Base-by-base conservation (phyloP, 2,113 vertebrate genomes). In the Ardeotis arabs region DNA sequence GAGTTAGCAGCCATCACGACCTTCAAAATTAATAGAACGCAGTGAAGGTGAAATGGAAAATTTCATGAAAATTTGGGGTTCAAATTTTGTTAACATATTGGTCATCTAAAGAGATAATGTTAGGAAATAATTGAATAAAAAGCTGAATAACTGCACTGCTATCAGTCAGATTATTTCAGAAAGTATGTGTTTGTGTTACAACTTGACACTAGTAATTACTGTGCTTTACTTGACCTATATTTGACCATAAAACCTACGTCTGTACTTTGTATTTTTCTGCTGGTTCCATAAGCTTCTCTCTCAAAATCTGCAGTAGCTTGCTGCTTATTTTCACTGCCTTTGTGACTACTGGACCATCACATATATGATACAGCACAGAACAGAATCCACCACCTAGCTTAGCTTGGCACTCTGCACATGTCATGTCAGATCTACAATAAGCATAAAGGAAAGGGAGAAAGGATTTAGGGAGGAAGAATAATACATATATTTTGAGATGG, bases 101-200 rank as follows among this genome's bases (percentile, higher is more conserved):
- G 39, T 19, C 55, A 90, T 31, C 35, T 79, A 41, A 87, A 76
- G 44, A 92, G 58, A 69, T 25, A 45, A 66, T 87, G 31, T 63
- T 93, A 86, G 76, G 75, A 97, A 94, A 62, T 63, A 24, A 85
- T 11, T 77, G 27, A 52, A 90, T 45, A 41, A 82, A 84, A 67
- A 88, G 5, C 12, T 83, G 49, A 89, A 20, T 84, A 52, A 4
- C 6, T 19, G 41, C 49, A 75, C 5, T 84, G 47, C 55, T 86
- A 67, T 56, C 17, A 75, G 8, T 44, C 64, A 94, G 9, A 56
- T 90, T 90, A 74, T 87, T 80, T 89, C 69, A 69, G 50, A 64
- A 64, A 58, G 20, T 41, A 29, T 64, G 69, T 56, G 59, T 1
- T 16, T 35, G 12, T 69, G 16, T 66, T 37, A 44, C 12, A 55